phyloP scores from a whole-genome alignment of 2,113 vertebrate genomes.

The Oxyura jamaicensis region DNA sequence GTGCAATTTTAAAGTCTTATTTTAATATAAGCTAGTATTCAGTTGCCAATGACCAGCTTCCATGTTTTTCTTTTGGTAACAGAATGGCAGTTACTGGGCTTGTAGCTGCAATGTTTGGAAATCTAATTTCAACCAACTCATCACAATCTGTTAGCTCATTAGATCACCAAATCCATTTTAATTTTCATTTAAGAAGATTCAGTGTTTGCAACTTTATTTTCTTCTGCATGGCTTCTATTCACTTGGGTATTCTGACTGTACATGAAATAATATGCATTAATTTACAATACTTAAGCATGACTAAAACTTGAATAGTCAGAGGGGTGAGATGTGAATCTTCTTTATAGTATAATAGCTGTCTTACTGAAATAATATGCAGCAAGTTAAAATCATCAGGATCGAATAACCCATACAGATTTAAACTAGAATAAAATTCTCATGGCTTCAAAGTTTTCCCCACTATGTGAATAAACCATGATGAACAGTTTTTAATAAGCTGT shows the following conservation, averaged over 20 bases:
- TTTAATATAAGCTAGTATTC: background rate
- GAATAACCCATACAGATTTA: no score
- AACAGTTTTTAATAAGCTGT: background rate
- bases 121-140: background rate
- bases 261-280: background rate
- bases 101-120: background rate
- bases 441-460: background rate
- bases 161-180: background rate
- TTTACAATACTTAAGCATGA: background rate
- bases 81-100: background rate
- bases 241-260: background rate
- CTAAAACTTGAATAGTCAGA: background rate
- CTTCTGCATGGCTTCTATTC: background rate
- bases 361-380: background rate
- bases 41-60: background rate
- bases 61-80: background rate
- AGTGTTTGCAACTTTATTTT: background rate
- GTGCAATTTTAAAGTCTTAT: background rate
- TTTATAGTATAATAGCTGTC: background rate
- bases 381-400: background rate
- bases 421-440: background rate
- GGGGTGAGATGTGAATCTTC: background rate
- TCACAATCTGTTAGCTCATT: background rate
- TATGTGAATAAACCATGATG: background rate
- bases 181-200: background rate